Evolutionary conservation across 35 echinoderm and acorn worm species (phyloP), one percentile per base, ranked within the genome.

Genomic region (Apostichopus japonicus): DNA sequence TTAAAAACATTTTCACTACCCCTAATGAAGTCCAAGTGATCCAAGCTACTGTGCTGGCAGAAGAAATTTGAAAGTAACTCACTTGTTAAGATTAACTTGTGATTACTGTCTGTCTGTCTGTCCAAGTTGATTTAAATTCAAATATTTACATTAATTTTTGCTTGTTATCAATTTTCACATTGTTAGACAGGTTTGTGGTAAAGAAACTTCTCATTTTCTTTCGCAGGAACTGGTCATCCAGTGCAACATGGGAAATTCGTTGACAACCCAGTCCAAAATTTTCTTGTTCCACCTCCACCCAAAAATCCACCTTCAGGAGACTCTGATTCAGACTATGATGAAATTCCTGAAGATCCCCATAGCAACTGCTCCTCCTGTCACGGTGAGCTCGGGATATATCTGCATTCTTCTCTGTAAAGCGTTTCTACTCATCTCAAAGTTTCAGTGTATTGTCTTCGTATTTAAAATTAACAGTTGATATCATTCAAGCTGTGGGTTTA

Each of bases 281-380:
- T 94, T 33, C 65, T 94, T 23, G 56, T 79, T 9, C 77, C 93
- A 1, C 93, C 93, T 23, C 93, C 93, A 14, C 87, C 84, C 54
- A 86, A 94, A 44, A 67, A 75, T 23, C 87, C 86, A 62, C 71
- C 93, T 22, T 90, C 93, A 52, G 90, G 72, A 10, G 87, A 89
- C 1, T 94, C 93, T 4, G 86, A 87, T 17, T 94, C 86, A 17
- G 93, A 94, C 75, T 90, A 87, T 54, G 93, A 89, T 77, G 93
- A 94, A 77, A 94, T 94, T 55, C 72, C 90, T 19, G 90, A 91
- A 24, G 90, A 91, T 67, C 90, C 90, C 7, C 71, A 77, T 53
- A 94, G 93, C 77, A 88, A 94, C 77, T 94, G 86, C 23, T 83
- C 83, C 27, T 94, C 93, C 19, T 94, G 93, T 80, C 83, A 90